Base-by-base conservation (phyloP, 1,140 invertebrate genomes). In the Cyclargus thomasi region DNA sequence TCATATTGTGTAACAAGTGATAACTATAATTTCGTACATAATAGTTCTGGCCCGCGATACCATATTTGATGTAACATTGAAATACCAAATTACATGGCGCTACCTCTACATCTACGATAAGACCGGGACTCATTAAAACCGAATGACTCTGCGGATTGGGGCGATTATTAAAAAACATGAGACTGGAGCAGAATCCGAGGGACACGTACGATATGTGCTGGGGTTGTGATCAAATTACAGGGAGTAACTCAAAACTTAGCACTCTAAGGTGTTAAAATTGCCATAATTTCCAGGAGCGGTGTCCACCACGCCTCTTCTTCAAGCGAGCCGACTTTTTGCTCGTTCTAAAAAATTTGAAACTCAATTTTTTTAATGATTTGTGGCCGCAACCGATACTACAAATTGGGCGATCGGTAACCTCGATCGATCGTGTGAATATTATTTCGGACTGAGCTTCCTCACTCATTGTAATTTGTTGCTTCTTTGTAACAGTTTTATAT, bases 191-290 rank as follows among this genome's bases (percentile, higher is more conserved):
- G 74, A 75, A 74, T 76, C 70, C 67, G 67, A 57, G 47, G 69
- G 14, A 70, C 77, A 78, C 75, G 77, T 81, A 78, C 70, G 73
- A 76, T 73, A 63, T 65, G 63, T 53, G 70, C 70, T 73, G 73
- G 73, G 74, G 75, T 74, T 53, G 21, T 23, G 55, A 67, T 65
- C 35, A 88, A 88, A 90, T 88, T 88, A 90, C 81, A 90, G 83
- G 80, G 84, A 68, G 69, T 67, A 77, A 73, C 73, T 70, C 70
- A 83, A 76, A 81, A 81, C 83, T 87, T 88, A 87, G 83, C 87
- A 86, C 85, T 82, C 71, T 76, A 83, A 90, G 87, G 87, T 90
- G 87, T 90, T 77, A 90, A 90, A 88, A 90, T 90, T 90, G 87
- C 87, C 87, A 82, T 88, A 87, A 90, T 90, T 88, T 82, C 68